phyloP scores from a whole-genome alignment of 1,140 invertebrate species.

The Drosophila sp. region DNA sequence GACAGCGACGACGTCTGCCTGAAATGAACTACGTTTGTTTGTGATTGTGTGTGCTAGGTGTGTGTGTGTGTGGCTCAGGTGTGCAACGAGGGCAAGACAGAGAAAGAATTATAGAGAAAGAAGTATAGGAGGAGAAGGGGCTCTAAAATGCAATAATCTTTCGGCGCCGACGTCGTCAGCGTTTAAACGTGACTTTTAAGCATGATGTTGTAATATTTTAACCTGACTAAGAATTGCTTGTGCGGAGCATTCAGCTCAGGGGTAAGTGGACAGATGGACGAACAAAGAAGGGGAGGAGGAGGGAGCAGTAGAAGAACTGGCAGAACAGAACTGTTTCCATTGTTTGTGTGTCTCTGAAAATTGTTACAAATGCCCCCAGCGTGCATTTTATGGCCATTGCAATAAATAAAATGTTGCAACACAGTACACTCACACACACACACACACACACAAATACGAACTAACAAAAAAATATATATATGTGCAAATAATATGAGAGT shows the following conservation, averaged over 20 bases:
- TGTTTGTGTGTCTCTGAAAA: slow-evolving; percentile 75
- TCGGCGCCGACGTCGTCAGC: slow-evolving; percentile 81
- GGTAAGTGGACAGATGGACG: slow-evolving; percentile 5
- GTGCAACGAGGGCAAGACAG: slow-evolving; percentile 15
- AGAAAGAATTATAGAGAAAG: neutral
- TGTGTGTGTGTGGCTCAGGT: slow-evolving; percentile 45
- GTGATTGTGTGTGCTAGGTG: slow-evolving; percentile 56
- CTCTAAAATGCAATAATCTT: slow-evolving; percentile 82
- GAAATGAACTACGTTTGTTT: slow-evolving; percentile 83
- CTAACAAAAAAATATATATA: slow-evolving; percentile 36
- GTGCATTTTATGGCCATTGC: slow-evolving; percentile 82
- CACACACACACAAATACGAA: neutral
- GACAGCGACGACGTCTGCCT: slow-evolving; percentile 56
- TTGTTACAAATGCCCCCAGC: slow-evolving; percentile 82
- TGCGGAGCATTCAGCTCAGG: slow-evolving; percentile 15
- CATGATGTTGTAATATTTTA: slow-evolving; percentile 83
- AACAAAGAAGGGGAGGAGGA: slow-evolving; percentile 1
- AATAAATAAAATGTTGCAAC: slow-evolving; percentile 82
- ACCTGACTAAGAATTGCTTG: slow-evolving; percentile 72
- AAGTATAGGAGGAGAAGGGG: neutral
- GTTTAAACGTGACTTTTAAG: slow-evolving; percentile 83
- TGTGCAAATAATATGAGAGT: slow-evolving; percentile 73
- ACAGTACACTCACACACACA: slow-evolving; percentile 41
- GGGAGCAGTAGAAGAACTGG: slow-evolving; percentile 2
- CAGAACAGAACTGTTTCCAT: slow-evolving; percentile 43